Evolutionary conservation across 2,113 vertebrate genomes (phyloP), one percentile per base, ranked within the genome.

Genomic region (Rhodinocichla rosea): DNA sequence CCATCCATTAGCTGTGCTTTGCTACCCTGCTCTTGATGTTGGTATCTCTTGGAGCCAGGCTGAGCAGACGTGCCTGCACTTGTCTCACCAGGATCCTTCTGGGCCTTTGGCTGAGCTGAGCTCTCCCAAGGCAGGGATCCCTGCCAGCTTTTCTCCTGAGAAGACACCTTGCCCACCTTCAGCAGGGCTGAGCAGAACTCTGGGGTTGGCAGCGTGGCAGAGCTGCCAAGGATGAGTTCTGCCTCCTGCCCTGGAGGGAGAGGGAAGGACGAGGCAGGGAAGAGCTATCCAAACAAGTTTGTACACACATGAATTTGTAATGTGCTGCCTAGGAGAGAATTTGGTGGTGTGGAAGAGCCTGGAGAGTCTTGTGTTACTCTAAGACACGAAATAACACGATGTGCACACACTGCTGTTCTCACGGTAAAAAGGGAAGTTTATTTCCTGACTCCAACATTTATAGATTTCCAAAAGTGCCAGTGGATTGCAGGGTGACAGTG

Each of bases 201-300:
- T 11, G 44, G 49, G 69, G 42, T 53, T 92, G 91, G 91, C 82
- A 47, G 3, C 6, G 6, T 20, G 83, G 65, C 74, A n/a, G 69
- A 89, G 79, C 83, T 96, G 88, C 62, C 93, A 96, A 53, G 67
- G 68, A 42, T 69, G 69, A 81, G 47, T n/a, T 83, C 32, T 35
- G 27, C 21, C 93, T 87, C 67, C 67, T 95, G 90, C 92, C 96
- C 95, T 26, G 89, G 55, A 67, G 96, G 81, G 47, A 92, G 44
- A 0, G 1, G 75, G 88, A 89, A 87, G 86, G 77, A 59, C 22
- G 64, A 92, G 75, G 90, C 80, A 63, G 94, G 59, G 84, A 92
- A n/a, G 11, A 91, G 44, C 75, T 14, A 73, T 75, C 82, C 92
- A 90, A 94, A 97, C 95, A 92, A 94, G 97, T 96, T 94, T 90